These are phyloP conservation scores for Malurus splendens DNA, from an alignment of 2,797 vertebrate species.

Conservation along the genomic window DNA sequence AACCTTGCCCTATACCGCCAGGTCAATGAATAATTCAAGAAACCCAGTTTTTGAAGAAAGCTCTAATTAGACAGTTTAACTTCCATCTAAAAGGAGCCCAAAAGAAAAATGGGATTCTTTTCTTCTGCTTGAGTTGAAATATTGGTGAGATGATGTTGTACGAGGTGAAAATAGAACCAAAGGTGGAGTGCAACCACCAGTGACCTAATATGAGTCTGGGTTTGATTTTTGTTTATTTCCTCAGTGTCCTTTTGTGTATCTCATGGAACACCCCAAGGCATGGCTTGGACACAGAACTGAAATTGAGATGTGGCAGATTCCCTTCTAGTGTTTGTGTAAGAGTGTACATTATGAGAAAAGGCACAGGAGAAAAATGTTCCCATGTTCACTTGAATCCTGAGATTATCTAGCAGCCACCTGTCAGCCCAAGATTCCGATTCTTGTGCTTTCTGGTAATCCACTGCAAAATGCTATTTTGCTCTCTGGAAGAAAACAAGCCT, in stretches of 20 bases:
- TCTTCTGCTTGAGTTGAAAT: neutral
- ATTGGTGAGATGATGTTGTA: neutral
- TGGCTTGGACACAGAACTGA: neutral
- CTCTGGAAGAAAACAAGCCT: neutral
- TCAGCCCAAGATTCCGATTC: neutral
- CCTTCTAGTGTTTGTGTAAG: neutral
- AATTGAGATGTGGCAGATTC: neutral
- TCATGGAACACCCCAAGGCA: neutral
- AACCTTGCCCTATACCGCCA: neutral
- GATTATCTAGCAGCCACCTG: neutral
- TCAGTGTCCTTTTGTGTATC: neutral
- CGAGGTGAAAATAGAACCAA: neutral
- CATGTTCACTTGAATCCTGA: neutral
- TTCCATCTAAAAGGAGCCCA: neutral
- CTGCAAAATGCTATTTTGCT: neutral
- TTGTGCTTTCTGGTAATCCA: neutral
- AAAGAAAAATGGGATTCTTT: neutral
- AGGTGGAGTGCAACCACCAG: neutral
- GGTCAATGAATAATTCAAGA: constrained; percentile 42
- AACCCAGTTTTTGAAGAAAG: neutral
- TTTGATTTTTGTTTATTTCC: neutral
- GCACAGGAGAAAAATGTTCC: neutral
- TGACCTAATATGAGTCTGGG: neutral
- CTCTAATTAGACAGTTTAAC: constrained; percentile 16
- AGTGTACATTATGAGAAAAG: neutral